Conservation (phyloP, 1,140 invertebrate genomes). For the Philotrypesis tridentata region DNA sequence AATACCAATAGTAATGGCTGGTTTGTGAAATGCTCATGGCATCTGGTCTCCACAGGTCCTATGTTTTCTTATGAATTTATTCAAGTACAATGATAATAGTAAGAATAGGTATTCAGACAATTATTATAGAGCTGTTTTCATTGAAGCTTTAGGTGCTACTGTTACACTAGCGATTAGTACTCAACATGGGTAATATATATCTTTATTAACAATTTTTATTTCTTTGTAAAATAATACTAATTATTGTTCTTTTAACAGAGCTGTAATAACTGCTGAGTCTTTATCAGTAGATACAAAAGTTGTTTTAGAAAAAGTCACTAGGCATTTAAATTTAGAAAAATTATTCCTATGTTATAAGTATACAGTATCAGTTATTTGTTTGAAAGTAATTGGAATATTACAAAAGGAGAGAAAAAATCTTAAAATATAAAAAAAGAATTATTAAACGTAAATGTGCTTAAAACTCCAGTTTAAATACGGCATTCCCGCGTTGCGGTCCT, state of each 20-base stretch:
- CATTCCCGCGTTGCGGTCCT: too few relatives aligned
- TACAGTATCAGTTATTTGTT: slow-evolving; percentile 91
- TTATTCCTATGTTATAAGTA: slow-evolving; percentile 95
- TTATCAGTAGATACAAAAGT: slow-evolving; percentile 89
- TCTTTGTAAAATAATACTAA: slow-evolving; percentile 36
- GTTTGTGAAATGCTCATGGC: slow-evolving; percentile 91
- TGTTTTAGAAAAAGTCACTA: slow-evolving; percentile 90
- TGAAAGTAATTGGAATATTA: slow-evolving; percentile 91
- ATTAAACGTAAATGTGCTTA: too few relatives aligned
- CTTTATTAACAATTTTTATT: slow-evolving; percentile 29
- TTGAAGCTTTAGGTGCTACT: slow-evolving; percentile 92
- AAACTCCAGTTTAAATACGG: too few relatives aligned
- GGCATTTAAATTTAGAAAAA: slow-evolving; percentile 95
- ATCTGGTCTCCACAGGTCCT: slow-evolving; percentile 97
- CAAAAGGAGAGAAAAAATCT: too few relatives aligned
- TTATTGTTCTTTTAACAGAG: slow-evolving; percentile 71
- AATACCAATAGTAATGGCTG: slow-evolving; percentile 74
- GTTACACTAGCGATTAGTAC: slow-evolving; percentile 95
- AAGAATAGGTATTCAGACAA: slow-evolving; percentile 94
- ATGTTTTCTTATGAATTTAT: slow-evolving; percentile 93
- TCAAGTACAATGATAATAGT: slow-evolving; percentile 99
- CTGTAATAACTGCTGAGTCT: slow-evolving; percentile 89
- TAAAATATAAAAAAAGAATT: too few relatives aligned
- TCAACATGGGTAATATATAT: slow-evolving; percentile 79
- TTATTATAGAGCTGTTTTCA: slow-evolving; percentile 90